Percentiles rank a stretch among this genome's conserved stretches.
phyloP scores from a whole-genome alignment of 1,140 invertebrate genomes.

The Drosophila kurseongensis region DNA sequence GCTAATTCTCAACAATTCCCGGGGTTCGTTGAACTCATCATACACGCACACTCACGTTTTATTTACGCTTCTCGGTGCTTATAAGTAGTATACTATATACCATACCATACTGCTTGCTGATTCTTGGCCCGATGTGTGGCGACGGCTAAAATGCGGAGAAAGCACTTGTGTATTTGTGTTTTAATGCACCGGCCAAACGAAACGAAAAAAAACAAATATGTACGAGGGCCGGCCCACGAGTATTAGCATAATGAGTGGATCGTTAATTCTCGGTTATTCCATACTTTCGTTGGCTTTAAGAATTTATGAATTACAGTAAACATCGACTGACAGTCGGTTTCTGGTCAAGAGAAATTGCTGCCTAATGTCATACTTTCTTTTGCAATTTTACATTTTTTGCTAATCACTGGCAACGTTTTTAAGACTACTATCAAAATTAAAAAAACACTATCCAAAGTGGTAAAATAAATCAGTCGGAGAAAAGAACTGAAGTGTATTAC shows the following conservation, averaged over 20 bases:
- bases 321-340: conserved; percentile 2
- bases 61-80: conserved; percentile 68
- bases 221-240: conserved; percentile 35
- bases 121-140: conserved; percentile 46
- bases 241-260: conserved; percentile 42
- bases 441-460: not conserved
- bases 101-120: conserved; percentile 44
- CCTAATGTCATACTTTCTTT: conserved; percentile 19
- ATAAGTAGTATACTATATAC: conserved; percentile 6
- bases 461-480: not conserved
- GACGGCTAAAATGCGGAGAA: conserved; percentile 75
- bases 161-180: conserved; percentile 70
- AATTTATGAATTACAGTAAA: conserved; percentile 15
- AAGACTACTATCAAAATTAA: not conserved
- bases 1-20: conserved; percentile 82
- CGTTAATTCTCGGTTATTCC: conserved; percentile 26
- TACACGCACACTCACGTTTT: conserved; percentile 66
- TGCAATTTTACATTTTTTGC: conserved; percentile 3
- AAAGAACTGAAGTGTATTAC: not conserved
- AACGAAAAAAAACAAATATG: conserved; percentile 4
- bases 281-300: conserved; percentile 30
- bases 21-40: conserved; percentile 79
- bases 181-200: conserved; percentile 45
- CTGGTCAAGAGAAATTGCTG: conserved; percentile 14
- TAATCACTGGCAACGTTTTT: conserved; percentile 7